Base-by-base conservation (phyloP, 2,797 vertebrate species). In the Sparus aurata region DNA sequence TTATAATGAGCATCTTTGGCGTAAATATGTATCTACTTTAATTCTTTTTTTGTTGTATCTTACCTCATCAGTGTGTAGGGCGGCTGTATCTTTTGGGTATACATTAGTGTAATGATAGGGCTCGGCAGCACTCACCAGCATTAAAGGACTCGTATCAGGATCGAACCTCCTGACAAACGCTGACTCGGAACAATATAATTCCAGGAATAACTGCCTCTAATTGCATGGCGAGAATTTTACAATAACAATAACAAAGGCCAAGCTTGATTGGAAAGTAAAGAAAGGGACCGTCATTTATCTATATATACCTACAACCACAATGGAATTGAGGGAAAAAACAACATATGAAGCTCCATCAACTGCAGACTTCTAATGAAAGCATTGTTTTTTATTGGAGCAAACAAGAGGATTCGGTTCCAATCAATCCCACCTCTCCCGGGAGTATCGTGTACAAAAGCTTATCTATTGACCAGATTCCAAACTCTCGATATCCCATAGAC, bases 391-490 rank as follows among this genome's bases (percentile, higher is more conserved):
- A 77, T 73, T 65, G 58, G 53, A 75, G 52, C 49, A 60, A 79
- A 82, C 72, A 77, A 87, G 85, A 12, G 67, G 73, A 87, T 75
- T 72, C 34, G 71, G 55, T 75, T 83, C 60, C 77, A 83, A 87
- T 90, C 85, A 86, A 86, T 87, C 41, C 25, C 13, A 8, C 10
- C 57, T 77, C 86, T 85, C 70, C 9, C 16, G 65, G 64, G 80
- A 88, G 79, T 77, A 76, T 46, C 34, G 41, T 43, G 27, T 49
- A 50, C 79, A 85, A 83, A 82, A 77, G 80, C 77, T 62, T 38
- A 73, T 80, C 69, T 74, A 83, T 79, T 83, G 80, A 91, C 46
- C 47, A 76, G 3, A 85, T 76, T 83, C 79, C 74, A 82, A 77
- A 73, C 71, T 83, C 50, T 83, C 75, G 63, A 79, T 57, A 74